Percentiles rank a stretch among this genome's conserved stretches.
These are phyloP conservation scores for Rotaria macrura DNA, from an alignment of 2,888 invertebrate genomes.

Conservation along the genomic window DNA sequence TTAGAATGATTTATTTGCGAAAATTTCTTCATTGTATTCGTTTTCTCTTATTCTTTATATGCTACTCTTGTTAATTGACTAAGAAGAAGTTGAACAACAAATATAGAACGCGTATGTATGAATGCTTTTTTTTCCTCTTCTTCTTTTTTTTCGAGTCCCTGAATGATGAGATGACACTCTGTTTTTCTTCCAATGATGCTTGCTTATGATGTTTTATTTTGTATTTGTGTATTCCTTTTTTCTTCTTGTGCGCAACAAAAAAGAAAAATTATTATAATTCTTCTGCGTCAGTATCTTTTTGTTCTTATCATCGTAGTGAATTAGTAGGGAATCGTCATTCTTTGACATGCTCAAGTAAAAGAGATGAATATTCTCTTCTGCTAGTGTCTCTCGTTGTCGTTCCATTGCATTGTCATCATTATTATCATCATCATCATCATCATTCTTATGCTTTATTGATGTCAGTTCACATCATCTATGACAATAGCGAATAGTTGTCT, in stretches of 20 bases:
- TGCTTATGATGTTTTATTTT: background rate
- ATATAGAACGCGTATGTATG: background rate
- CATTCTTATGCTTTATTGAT: background rate
- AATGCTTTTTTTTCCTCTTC: background rate
- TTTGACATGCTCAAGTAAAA: background rate
- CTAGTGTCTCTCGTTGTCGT: background rate
- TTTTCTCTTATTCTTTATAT: background rate
- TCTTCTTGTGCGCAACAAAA: background rate
- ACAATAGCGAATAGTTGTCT: background rate
- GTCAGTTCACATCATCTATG: background rate
- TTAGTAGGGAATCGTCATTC: background rate
- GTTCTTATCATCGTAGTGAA: background rate
- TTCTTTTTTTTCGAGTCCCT: background rate
- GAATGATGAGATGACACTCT: background rate
- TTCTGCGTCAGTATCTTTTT: background rate
- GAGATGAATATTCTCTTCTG: background rate
- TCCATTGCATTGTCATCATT: background rate
- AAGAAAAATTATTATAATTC: background rate
- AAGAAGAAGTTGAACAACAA: background rate
- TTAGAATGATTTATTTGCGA: no score
- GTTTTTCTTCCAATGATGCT: background rate
- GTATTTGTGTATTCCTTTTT: background rate
- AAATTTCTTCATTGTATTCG: no score
- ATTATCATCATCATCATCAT: background rate
- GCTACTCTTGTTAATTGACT: background rate